Conservation (phyloP, 2,888 invertebrate species). For the Eilema sororculum region DNA sequence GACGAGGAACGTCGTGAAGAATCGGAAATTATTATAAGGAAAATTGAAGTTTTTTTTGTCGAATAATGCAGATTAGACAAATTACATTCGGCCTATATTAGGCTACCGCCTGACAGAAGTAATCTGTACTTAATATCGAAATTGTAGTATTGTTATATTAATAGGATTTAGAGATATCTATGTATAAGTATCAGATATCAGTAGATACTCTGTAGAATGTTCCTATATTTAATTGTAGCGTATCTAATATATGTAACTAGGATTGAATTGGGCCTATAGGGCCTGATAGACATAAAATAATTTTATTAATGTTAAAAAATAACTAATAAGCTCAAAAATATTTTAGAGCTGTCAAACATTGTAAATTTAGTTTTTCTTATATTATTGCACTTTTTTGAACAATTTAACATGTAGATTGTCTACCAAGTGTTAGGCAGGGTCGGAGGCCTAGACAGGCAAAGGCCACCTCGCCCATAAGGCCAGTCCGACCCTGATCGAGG, state of each 20-base stretch:
- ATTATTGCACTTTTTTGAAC: background rate
- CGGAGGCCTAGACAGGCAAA: background rate
- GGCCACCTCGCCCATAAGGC: constrained; percentile 2
- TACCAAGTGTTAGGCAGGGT: background rate
- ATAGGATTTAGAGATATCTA: background rate
- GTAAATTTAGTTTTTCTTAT: background rate
- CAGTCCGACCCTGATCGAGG: constrained; percentile 19
- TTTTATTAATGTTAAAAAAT: background rate
- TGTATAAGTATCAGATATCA: constrained; percentile 8
- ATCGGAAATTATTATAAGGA: background rate
- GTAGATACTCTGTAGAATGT: constrained; percentile 36
- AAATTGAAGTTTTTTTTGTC: background rate
- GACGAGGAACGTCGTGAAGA: background rate
- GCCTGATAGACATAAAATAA: background rate
- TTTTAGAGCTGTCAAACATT: too few species aligned
- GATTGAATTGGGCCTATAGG: background rate
- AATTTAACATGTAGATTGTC: background rate
- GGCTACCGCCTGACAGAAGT: constrained; percentile 75
- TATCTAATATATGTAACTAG: background rate
- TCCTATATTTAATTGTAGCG: constrained; percentile 27
- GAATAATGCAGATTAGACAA: background rate
- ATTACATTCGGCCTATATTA: constrained; percentile 67
- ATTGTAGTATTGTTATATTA: constrained; percentile 63
- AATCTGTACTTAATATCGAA: constrained; percentile 73
- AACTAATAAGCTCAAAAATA: too few species aligned